A percentile compares a stretch with the other conserved stretches of the same genome.
Conservation (phyloP, 1,140 invertebrate species). For the Leptinotarsa undecemlineata region DNA sequence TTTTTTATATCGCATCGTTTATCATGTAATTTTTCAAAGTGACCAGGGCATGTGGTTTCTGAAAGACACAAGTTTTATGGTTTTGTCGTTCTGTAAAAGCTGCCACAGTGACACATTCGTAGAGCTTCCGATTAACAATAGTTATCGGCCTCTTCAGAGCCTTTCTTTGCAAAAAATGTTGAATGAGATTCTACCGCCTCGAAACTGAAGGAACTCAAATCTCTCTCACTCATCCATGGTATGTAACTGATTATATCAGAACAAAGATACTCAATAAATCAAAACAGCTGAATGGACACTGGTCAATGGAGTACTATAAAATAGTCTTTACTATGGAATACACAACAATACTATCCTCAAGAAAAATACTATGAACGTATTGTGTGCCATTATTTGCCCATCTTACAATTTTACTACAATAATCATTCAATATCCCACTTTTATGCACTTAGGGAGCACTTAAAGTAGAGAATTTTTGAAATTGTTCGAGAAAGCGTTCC, state of each 20-base stretch:
- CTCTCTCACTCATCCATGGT: neutral
- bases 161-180: neutral
- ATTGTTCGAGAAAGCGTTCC: neutral
- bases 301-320: neutral
- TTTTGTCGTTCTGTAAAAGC: too few relatives aligned
- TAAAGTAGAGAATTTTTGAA: conserved; percentile 10
- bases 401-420: conserved; percentile 16
- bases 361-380: conserved; percentile 1
- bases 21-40: too few relatives aligned
- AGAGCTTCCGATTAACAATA: too few relatives aligned
- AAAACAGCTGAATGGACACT: neutral
- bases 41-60: too few relatives aligned
- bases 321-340: neutral
- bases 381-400: conserved; percentile 3
- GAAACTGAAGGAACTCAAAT: neutral
- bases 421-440: conserved; percentile 17
- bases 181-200: neutral
- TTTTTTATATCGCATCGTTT: too few relatives aligned
- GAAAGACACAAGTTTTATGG: too few relatives aligned
- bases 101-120: too few relatives aligned
- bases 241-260: conserved; percentile 4
- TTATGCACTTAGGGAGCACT: conserved; percentile 5
- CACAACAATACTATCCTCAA: neutral
- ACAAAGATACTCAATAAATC: neutral
- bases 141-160: neutral